These are phyloP conservation scores for Magallana angulata DNA, from an alignment of 1,140 invertebrate species.

Conservation along the genomic window DNA sequence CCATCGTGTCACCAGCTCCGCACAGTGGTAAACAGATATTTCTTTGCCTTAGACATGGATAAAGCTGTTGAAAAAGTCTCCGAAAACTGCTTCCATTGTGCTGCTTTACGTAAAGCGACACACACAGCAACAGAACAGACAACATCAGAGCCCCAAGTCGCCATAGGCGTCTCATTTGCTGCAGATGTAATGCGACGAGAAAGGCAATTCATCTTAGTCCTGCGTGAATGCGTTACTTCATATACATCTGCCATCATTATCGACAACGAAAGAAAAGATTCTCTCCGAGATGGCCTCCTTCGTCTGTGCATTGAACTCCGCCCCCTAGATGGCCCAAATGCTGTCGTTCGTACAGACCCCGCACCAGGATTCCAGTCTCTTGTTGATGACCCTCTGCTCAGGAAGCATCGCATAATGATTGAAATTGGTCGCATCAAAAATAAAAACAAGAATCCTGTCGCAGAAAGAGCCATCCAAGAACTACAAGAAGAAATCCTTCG, in stretches of 20 bases:
- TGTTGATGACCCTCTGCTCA: background rate
- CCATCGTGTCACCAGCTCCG: conserved; percentile 46
- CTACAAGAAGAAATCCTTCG: background rate
- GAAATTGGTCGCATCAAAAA: conserved; percentile 9
- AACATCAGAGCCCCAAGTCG: conserved; percentile 47
- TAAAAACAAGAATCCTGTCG: conserved; percentile 9
- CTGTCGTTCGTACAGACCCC: background rate
- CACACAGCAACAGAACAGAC: conserved; percentile 33
- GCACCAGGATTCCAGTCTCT: background rate
- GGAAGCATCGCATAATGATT: background rate
- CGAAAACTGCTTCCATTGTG: conserved; percentile 49
- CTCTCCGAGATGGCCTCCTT: background rate
- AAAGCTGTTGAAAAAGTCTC: conserved; percentile 23
- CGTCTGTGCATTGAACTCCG: too few relatives aligned
- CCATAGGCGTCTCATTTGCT: conserved; percentile 54
- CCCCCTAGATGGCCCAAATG: background rate
- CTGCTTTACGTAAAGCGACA: conserved; percentile 41
- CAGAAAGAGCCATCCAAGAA: background rate
- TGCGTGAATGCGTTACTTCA: conserved; percentile 52
- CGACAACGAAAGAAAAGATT: background rate
- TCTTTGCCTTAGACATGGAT: conserved; percentile 58
- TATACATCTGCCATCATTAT: conserved; percentile 44
- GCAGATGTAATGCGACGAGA: conserved; percentile 53
- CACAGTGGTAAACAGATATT: conserved; percentile 43
- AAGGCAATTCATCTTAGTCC: conserved; percentile 41